phyloP scores from a whole-genome alignment of 2,888 invertebrate species.

The Tribolium freemani region DNA sequence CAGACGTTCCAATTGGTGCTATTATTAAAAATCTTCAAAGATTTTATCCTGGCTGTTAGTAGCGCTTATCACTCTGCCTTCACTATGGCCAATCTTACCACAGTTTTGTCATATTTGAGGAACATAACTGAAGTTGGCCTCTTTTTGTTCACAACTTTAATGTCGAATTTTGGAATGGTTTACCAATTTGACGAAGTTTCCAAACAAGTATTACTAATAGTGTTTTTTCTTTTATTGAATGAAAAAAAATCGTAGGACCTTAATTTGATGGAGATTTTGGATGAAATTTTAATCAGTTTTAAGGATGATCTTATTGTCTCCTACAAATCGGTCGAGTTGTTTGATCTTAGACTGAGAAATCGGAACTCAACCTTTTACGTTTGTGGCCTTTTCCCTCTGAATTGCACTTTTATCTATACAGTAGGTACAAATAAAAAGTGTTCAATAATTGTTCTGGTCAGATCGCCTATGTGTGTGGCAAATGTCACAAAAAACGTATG shows the following conservation, averaged over 20 bases:
- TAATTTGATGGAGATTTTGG: background rate
- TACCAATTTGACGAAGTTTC: slow-evolving; percentile 12
- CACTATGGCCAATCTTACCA: background rate
- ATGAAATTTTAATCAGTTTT: slow-evolving; percentile 2
- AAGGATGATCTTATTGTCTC: background rate
- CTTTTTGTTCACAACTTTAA: background rate
- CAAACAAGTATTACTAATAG: background rate
- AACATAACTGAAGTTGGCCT: background rate
- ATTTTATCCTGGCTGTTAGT: slow-evolving; percentile 12
- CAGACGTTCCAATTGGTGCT: background rate
- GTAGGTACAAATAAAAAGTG: background rate
- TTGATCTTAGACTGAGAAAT: slow-evolving; percentile 7
- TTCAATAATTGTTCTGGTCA: too few species aligned
- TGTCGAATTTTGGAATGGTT: background rate
- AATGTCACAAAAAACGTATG: too few species aligned
- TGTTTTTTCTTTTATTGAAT: background rate
- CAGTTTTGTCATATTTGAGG: background rate
- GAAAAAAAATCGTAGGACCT: background rate
- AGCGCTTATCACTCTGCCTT: background rate
- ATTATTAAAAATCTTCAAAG: background rate
- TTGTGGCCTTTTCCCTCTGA: slow-evolving; percentile 14
- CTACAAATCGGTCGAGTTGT: slow-evolving; percentile 3
- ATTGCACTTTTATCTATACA: slow-evolving; percentile 6
- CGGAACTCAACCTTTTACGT: slow-evolving; percentile 3
- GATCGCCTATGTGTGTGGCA: too few species aligned